Evolutionary conservation across 2,797 vertebrate species (phyloP), one percentile per base, ranked within the genome.

Genomic region (Sebastes flavidus): DNA sequence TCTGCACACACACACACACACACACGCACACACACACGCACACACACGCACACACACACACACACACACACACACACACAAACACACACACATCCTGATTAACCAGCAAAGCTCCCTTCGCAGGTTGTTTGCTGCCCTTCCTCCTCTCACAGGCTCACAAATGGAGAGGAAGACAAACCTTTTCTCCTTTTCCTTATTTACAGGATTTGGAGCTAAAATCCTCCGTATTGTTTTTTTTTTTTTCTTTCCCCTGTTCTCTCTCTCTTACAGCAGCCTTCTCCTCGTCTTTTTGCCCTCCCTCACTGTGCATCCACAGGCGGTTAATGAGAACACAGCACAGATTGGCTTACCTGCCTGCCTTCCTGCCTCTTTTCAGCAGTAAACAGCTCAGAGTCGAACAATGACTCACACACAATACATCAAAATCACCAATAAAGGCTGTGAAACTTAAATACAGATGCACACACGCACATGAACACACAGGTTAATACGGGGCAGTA

Each of bases 251-350:
- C n/a, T 49, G 46, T 49, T 49, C n/a, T 62, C 18, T 46, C 16
- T 62, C 32, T 66, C 24, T 46, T 29, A 18, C 60, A 72, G 77
- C n/a, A 20, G 42, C 54, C 65, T 58, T 62, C 30, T 36, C 55
- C 32, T 13, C 18, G 18, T 55, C 67, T 77, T 65, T 66, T 24
- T 9, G 2, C 71, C 24, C 60, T 78, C 65, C 0, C 85, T 82
- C 59, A 49, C 75, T 83, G 83, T 74, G 78, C 81, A 86, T 81
- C 90, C 91, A 85, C 85, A 84, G 90, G 89, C 82, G 71, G 87
- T 89, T 88, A 92, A 92, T 87, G 87, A 91, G 84, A 91, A 78
- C 80, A 66, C 85, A 78, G 73, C 77, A 83, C 84, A 85, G 81
- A 91, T 77, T 85, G 87, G 80, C 83, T 91, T 77, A 91, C 89